These are phyloP conservation scores for Tetragnatha versicolor DNA, from an alignment of 1,140 invertebrate species.

Conservation along the genomic window DNA sequence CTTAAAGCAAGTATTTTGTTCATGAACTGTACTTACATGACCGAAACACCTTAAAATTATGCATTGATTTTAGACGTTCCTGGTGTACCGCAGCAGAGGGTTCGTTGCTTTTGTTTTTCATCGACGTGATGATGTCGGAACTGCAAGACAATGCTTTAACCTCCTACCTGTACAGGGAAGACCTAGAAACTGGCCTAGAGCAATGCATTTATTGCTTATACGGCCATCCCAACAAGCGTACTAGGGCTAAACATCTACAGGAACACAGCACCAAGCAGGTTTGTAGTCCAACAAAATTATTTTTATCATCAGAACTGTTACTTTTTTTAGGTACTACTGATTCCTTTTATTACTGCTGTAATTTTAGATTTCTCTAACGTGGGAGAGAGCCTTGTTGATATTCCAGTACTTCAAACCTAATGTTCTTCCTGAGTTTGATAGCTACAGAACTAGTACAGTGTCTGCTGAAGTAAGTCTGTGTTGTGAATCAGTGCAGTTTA, in stretches of 20 bases:
- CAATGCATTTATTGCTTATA: constrained; percentile 90
- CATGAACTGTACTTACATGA: no score
- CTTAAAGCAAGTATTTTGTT: no score
- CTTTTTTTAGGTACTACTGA: background rate
- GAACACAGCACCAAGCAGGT: constrained; percentile 76
- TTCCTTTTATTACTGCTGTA: background rate
- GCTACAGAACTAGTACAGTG: constrained; percentile 75
- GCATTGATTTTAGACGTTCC: constrained; percentile 68
- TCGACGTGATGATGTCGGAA: constrained; percentile 76
- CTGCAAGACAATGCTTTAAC: constrained; percentile 60
- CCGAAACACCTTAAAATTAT: no score
- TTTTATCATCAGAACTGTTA: constrained; percentile 11
- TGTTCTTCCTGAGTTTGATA: constrained; percentile 82
- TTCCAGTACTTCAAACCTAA: constrained; percentile 86
- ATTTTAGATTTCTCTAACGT: constrained; percentile 74
- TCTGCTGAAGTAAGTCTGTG: constrained; percentile 70
- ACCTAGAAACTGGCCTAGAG: constrained; percentile 77
- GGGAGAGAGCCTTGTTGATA: constrained; percentile 77
- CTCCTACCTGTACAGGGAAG: constrained; percentile 62
- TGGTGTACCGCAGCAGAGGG: constrained; percentile 82
- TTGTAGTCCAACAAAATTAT: constrained; percentile 6
- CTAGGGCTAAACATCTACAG: constrained; percentile 73
- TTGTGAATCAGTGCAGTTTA: no score
- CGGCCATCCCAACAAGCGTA: constrained; percentile 81
- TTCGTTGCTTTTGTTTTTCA: constrained; percentile 77